Percentiles rank a stretch among this genome's conserved stretches.
phyloP scores from a whole-genome alignment of 2,888 invertebrate genomes.

The Luperina nickerlii region DNA sequence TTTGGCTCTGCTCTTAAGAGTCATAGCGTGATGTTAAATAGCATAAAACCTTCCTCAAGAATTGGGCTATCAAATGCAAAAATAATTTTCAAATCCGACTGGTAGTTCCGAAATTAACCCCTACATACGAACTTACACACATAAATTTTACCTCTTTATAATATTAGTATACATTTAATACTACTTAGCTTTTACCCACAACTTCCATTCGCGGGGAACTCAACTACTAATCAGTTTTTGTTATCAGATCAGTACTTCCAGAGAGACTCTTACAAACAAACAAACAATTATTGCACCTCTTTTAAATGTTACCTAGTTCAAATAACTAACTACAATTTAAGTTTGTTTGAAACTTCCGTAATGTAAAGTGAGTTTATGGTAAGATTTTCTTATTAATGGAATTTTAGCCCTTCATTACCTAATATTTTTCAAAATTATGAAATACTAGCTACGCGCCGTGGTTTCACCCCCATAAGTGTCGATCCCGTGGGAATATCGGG shows the following conservation, averaged over 20 bases:
- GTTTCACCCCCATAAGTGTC: too few relatives aligned
- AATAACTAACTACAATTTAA: neutral
- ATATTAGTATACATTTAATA: neutral
- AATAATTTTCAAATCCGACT: too few relatives aligned
- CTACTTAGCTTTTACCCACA: neutral
- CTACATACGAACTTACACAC: too few relatives aligned
- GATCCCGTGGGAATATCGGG: too few relatives aligned
- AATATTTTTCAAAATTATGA: neutral
- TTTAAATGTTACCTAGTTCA: neutral
- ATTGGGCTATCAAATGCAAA: too few relatives aligned
- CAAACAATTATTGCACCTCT: neutral
- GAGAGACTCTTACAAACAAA: too few relatives aligned
- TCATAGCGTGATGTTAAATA: too few relatives aligned
- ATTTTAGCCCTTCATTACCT: neutral
- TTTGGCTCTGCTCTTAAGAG: too few relatives aligned
- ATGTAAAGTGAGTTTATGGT: neutral
- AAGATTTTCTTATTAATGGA: neutral
- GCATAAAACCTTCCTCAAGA: too few relatives aligned
- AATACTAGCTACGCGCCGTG: too few relatives aligned
- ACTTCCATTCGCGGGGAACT: neutral
- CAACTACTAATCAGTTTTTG: neutral
- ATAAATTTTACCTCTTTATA: too few relatives aligned
- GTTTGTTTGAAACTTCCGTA: neutral
- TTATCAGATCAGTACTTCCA: neutral
- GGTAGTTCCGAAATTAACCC: too few relatives aligned